Evolutionary conservation across 2,888 invertebrate genomes (phyloP), one percentile per base, ranked within the genome.

Genomic region (Drosophila nigritarsus): DNA sequence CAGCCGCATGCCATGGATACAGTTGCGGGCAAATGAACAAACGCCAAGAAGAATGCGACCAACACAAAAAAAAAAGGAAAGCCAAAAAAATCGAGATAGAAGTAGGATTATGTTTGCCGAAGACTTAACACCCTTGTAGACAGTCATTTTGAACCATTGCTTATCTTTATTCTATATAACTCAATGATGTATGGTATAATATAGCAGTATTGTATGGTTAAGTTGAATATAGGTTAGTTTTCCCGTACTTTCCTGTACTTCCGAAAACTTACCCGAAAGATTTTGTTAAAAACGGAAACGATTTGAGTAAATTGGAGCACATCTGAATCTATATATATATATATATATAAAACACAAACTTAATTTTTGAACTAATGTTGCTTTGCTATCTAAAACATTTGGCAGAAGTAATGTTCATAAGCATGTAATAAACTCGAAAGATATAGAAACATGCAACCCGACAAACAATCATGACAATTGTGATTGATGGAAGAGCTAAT

Each of bases 11-110:
- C 74, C 70, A 78, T 81, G 72, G 83, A 87, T 89, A 84, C 84
- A 89, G 84, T 84, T 89, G 89, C 84, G 87, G 89, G 74, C 82
- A 84, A 89, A 84, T 89, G 84, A 84, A 84, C 84, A 84, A 84
- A 75, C 84, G 89, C 82, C 87, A 83, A 84, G 84, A 83, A 87
- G 82, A 87, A 84, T 87, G 87, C 77, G 51, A 61, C 75, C 42
- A 69, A 71, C 67, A 78, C 49, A 45, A 65, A 5, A 27, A 53
- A 55, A 55, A 36, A 3, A 24, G 11, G 29, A 50, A 6, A 30
- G 9, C n/a, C 20, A 32, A 55, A 38, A 24, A 55, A 38, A 29
- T n/a, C 9, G 7, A 20, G 55, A 13, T 20, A 40, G 2, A 18
- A 40, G 13, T 15, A 15, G 40, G 40, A 38, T 40, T 40, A 40